These are phyloP conservation scores for Encarsia formosa DNA, from an alignment of 2,888 invertebrate genomes.

Conservation along the genomic window DNA sequence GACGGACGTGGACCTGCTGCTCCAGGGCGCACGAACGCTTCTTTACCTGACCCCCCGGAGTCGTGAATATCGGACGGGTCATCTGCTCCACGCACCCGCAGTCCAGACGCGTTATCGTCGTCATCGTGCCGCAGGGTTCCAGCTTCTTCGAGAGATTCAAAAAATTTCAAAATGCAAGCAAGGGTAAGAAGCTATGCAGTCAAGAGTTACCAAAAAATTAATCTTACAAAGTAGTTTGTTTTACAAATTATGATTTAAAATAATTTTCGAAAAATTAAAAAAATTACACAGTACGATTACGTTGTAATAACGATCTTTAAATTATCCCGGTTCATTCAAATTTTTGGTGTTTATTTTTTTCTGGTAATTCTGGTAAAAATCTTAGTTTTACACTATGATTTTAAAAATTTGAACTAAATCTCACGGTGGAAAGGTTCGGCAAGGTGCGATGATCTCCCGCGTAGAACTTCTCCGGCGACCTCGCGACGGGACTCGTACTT, in stretches of 20 bases:
- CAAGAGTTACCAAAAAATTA: too few relatives aligned
- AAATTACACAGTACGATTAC: too few relatives aligned
- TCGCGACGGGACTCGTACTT: neutral
- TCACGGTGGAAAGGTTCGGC: neutral
- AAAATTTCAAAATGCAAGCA: too few relatives aligned
- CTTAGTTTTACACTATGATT: neutral
- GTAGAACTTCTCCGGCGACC: neutral
- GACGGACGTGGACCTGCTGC: constrained; percentile 28
- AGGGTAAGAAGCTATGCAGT: too few relatives aligned
- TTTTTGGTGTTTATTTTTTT: too few relatives aligned
- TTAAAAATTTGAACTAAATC: neutral
- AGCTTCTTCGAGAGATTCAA: too few relatives aligned
- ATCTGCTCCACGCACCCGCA: constrained; percentile 39
- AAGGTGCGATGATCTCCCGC: neutral
- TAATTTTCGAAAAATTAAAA: too few relatives aligned
- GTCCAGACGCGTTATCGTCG: constrained; percentile 37
- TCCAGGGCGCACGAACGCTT: constrained; percentile 32
- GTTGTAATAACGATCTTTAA: too few relatives aligned
- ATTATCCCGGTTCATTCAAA: too few relatives aligned
- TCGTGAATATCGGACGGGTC: constrained; percentile 37
- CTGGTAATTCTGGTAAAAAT: too few relatives aligned
- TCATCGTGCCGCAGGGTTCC: constrained; percentile 39
- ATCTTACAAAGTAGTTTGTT: too few relatives aligned
- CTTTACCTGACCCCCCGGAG: constrained; percentile 27
- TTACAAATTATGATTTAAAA: neutral